These are phyloP conservation scores for Bombycilla garrulus DNA, from an alignment of 2,113 vertebrate genomes.

Conservation along the genomic window DNA sequence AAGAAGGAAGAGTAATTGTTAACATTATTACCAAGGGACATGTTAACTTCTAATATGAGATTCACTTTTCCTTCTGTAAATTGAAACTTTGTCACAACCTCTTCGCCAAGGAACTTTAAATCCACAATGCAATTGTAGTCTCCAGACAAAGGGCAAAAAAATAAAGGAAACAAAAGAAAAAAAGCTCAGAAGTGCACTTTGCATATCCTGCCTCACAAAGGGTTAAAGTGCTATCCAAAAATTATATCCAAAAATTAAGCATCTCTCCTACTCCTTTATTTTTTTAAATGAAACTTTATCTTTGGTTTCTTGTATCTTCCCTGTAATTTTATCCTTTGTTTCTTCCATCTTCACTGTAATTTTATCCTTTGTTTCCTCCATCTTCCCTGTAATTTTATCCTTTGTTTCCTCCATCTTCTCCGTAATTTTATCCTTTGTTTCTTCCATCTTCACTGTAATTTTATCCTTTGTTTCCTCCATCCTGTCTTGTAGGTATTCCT, in stretches of 20 bases:
- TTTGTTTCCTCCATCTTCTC: slow-evolving; percentile 85
- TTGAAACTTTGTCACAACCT: neutral
- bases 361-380: slow-evolving; percentile 88
- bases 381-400: slow-evolving; percentile 80
- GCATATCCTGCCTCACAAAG: slow-evolving; percentile 38
- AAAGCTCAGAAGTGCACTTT: slow-evolving; percentile 26
- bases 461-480: slow-evolving; percentile 90
- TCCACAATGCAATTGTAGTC: neutral
- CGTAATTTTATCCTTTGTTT: slow-evolving; percentile 79
- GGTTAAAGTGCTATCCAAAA: slow-evolving; percentile 50
- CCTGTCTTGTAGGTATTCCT: slow-evolving; percentile 91
- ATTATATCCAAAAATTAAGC: neutral
- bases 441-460: slow-evolving; percentile 86
- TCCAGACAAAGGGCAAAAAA: neutral
- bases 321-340: slow-evolving; percentile 81
- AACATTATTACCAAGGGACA: neutral
- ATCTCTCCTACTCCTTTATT: slow-evolving; percentile 80
- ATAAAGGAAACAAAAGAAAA: neutral
- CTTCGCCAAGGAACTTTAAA: neutral
- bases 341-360: slow-evolving; percentile 87
- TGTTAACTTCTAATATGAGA: neutral
- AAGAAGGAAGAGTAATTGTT: neutral
- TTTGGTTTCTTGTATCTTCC: slow-evolving; percentile 94
- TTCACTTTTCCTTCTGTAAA: neutral
- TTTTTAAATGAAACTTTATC: slow-evolving; percentile 93